Base-by-base conservation (phyloP, 2,888 invertebrate species). In the Ophion ventricosus region DNA sequence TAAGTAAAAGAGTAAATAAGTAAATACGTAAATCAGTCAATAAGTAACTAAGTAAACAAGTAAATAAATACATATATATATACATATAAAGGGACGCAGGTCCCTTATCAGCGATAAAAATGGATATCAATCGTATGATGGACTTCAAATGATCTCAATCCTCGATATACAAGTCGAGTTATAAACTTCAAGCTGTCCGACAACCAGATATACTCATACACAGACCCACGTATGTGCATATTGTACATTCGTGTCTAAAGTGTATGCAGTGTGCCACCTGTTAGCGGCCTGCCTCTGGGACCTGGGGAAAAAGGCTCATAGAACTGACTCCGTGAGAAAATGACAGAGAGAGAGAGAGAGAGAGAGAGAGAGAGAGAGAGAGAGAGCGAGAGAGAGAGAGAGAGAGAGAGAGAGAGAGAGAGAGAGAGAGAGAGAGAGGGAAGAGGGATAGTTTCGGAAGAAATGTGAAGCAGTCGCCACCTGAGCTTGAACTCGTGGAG, bases 251-350 rank as follows among this genome's bases (percentile, higher is more conserved):
- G 14, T 66, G 25, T 74, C 40, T 64, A 66, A 67, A 86, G 72
- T 69, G 67, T 77, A 83, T 82, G 69, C 79, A 76, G 75, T 70
- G 40, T 83, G 70, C 84, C 85, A 87, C 87, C 87, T 85, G 85
- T 87, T 87, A 87, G 83, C 85, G 63, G 63, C 25, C 23, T 67
- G 70, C 82, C 49, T 59, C 56, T 66, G 74, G 72, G 75, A 75
- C 40, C 75, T 72, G 69, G 61, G 67, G 57, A 59, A 59, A 20
- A 79, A 82, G 75, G 75, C 64, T 75, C 72, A n/a, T 20, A 11
- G 40, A 54, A 75, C 70, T 40, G 66, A 61, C 73, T 72, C 64
- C 54, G 59, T 73, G 25, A 29, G 64, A 73, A 40, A 72, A 35
- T 40, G 73, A 57, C 25, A 20, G 57, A 70, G 7, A 29, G 35